A percentile compares a stretch with the other conserved stretches of the same genome.
These are phyloP conservation scores for Dasypolia templi DNA, from an alignment of 2,888 invertebrate genomes.

Conservation along the genomic window DNA sequence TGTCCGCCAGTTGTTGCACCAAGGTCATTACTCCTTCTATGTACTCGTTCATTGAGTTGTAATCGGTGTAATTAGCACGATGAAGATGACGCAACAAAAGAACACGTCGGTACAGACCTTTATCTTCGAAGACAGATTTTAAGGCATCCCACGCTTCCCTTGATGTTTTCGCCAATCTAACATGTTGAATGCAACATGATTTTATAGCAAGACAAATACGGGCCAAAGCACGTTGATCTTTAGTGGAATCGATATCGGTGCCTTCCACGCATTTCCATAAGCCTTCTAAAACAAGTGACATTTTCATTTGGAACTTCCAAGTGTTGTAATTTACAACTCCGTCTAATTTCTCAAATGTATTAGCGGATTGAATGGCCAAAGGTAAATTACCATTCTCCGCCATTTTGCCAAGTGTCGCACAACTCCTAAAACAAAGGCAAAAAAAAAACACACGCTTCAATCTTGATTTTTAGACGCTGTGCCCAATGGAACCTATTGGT, in stretches of 20 bases:
- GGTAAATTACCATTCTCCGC: too few species aligned
- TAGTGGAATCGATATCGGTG: conserved; percentile 1
- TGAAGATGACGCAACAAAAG: conserved; percentile 6
- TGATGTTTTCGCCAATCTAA: background rate
- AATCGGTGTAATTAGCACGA: background rate
- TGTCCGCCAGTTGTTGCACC: background rate
- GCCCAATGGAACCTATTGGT: too few species aligned
- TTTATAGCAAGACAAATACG: background rate
- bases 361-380: too few species aligned
- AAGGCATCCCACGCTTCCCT: conserved; percentile 1
- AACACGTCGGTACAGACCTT: background rate
- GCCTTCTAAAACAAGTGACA: conserved; percentile 1
- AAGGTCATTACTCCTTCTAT: conserved; percentile 8
- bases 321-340: background rate
- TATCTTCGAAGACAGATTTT: background rate
- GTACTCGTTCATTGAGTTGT: conserved; percentile 7
- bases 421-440: too few species aligned
- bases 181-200: too few species aligned
- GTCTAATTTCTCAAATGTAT: background rate
- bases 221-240: background rate
- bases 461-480: too few species aligned
- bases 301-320: conserved; percentile 2
- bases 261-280: background rate
- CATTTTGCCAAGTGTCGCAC: too few species aligned
- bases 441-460: too few species aligned